These are phyloP conservation scores for Trididemnum miniatum DNA, from an alignment of 23 tunicate species.

Conservation along the genomic window DNA sequence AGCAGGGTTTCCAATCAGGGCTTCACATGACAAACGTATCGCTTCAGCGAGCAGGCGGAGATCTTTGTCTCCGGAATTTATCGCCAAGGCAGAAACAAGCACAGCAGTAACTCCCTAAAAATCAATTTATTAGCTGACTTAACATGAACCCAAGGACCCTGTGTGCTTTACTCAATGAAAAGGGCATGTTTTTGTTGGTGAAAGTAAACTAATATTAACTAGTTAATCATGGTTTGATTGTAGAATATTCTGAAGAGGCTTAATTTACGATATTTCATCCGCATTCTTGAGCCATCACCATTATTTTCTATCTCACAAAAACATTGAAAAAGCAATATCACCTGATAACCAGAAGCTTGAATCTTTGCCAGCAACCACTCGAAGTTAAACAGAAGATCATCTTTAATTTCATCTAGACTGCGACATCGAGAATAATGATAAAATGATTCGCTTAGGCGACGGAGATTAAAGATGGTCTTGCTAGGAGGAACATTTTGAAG, in stretches of 20 bases:
- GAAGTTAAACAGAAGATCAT: constrained; percentile 58
- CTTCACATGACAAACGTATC: constrained; percentile 59
- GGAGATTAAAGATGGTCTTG: constrained; percentile 4
- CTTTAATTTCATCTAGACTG: constrained; percentile 49
- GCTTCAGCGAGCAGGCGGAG: constrained; percentile 61
- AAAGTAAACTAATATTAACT: neutral
- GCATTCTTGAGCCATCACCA: no score
- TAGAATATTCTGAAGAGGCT: no score
- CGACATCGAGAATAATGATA: constrained; percentile 42
- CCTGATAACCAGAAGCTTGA: constrained; percentile 59
- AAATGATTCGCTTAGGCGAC: constrained; percentile 38
- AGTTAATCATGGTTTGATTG: no score
- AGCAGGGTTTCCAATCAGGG: constrained; percentile 46
- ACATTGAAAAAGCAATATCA: no score
- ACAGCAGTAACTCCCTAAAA: constrained; percentile 48
- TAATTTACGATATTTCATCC: no score
- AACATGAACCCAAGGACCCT: neutral
- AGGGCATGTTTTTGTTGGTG: neutral
- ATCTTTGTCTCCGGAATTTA: constrained; percentile 52
- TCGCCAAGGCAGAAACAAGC: constrained; percentile 19
- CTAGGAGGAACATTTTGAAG: neutral
- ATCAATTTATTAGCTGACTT: no score
- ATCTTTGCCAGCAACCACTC: constrained; percentile 87
- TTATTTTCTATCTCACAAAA: no score
- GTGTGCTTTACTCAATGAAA: neutral